Evolutionary conservation across 2,888 invertebrate genomes (phyloP).

Genomic region (Latheticus oryzae): DNA sequence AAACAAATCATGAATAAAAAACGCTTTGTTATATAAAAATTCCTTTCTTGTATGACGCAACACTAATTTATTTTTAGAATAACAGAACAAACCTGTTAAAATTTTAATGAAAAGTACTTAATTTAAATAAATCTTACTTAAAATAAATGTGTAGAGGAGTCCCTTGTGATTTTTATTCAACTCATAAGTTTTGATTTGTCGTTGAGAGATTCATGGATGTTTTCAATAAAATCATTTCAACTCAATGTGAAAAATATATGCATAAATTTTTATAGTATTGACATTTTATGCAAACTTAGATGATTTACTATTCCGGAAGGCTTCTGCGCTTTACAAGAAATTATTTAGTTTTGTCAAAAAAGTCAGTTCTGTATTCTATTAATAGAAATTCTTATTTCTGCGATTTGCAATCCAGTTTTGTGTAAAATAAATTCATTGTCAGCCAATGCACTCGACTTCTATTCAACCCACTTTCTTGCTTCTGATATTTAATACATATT

Average conservation of each 20-base stretch:
- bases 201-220: constrained; percentile 14
- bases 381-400: too few species aligned
- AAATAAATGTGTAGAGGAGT: background rate
- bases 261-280: constrained; percentile 16
- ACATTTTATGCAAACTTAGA: constrained; percentile 1
- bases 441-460: too few species aligned
- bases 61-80: too few species aligned
- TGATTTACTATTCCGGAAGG: too few species aligned
- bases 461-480: too few species aligned
- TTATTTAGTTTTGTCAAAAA: too few species aligned
- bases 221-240: constrained; percentile 13
- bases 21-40: constrained; percentile 11
- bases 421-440: too few species aligned
- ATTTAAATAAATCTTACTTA: constrained; percentile 5
- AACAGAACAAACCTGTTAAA: background rate
- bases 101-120: background rate
- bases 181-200: constrained; percentile 1
- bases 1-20: constrained; percentile 17
- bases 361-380: too few species aligned
- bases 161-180: too few species aligned
- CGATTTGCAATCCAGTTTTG: too few species aligned
- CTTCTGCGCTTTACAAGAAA: too few species aligned
- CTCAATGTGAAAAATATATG: constrained; percentile 7
- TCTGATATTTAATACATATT: too few species aligned
- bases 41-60: constrained; percentile 15